Evolutionary conservation across 2,888 invertebrate genomes (phyloP), one percentile per base, ranked within the genome.

Genomic region (Yponomeuta evonymella): DNA sequence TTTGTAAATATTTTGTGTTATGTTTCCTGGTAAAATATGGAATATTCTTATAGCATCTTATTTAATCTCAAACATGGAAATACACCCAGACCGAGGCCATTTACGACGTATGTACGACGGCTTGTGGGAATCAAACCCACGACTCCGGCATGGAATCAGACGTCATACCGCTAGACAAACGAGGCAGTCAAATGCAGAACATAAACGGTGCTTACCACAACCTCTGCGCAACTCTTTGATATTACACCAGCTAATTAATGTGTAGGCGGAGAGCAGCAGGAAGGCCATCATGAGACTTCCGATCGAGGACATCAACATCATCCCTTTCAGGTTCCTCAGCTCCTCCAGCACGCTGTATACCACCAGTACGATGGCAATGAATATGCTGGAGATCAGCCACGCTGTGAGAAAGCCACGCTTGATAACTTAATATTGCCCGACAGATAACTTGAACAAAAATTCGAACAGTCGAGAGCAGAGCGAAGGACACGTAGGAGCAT

Each of bases 381-480:
- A 58, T 12, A 58, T 3, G 51, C 51, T 75, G 88, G 89, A 78
- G 80, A 72, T 83, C 15, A 58, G 12, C 51, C 51, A 58, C 12
- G 15, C 51, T 58, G 15, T 5, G 4, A 8, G 51, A 15, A 58
- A 15, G 12, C 15, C 43, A 15, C 8, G 51, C 2, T 15, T 58
- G 15, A 58, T 4, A 15, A 58, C 51, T 51, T 2, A 2, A 58
- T 5, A 58, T 2, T 58, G 15, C 51, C 51, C 51, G 15, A 4
- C 15, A 58, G 12, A 58, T 58, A 15, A 15, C 51, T 4, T 15
- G 15, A 15, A 15, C 15, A 58, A 15, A 43, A 43, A 8, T 43
- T 6, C 8, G 9, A 43, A 0, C 33, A 33, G 43, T 8, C 43
- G 5, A 6, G 43, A 8, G 1, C 5, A 43, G 43, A 8, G 3